These are phyloP conservation scores for Tetragonula clypearis DNA, from an alignment of 1,140 invertebrate species.

Conservation along the genomic window DNA sequence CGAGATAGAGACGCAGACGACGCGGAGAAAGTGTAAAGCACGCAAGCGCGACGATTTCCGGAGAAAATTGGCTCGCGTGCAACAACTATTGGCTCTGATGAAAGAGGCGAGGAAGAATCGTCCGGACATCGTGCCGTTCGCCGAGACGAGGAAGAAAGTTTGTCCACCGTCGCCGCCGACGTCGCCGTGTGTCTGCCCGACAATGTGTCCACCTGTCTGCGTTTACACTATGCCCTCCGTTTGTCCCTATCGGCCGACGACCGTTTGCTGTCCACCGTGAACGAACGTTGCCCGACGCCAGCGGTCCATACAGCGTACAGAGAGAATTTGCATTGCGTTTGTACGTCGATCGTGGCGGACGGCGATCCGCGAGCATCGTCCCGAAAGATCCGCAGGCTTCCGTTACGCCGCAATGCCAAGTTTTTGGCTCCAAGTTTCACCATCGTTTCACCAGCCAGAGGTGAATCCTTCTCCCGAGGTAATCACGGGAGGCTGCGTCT, in stretches of 20 bases:
- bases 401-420: neutral
- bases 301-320: neutral
- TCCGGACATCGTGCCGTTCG: neutral
- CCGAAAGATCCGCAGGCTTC: too few species aligned
- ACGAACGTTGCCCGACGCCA: too few species aligned
- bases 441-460: neutral
- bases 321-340: constrained; percentile 38
- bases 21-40: constrained; percentile 11
- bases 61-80: neutral
- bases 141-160: neutral
- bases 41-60: constrained; percentile 1
- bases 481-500: constrained; percentile 22
- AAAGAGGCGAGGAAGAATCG: constrained; percentile 19
- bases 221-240: constrained; percentile 17
- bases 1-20: neutral
- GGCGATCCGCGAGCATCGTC: neutral
- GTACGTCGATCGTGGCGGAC: constrained; percentile 1
- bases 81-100: constrained; percentile 6
- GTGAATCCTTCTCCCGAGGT: constrained; percentile 5
- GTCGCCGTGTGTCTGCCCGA: neutral
- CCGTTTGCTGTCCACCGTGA: neutral
- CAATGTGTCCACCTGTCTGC: neutral
- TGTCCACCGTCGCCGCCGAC: neutral
- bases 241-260: neutral
- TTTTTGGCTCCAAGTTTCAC: neutral